Base-by-base conservation (phyloP, 2,797 vertebrate species). In the Myotis planiceps region DNA sequence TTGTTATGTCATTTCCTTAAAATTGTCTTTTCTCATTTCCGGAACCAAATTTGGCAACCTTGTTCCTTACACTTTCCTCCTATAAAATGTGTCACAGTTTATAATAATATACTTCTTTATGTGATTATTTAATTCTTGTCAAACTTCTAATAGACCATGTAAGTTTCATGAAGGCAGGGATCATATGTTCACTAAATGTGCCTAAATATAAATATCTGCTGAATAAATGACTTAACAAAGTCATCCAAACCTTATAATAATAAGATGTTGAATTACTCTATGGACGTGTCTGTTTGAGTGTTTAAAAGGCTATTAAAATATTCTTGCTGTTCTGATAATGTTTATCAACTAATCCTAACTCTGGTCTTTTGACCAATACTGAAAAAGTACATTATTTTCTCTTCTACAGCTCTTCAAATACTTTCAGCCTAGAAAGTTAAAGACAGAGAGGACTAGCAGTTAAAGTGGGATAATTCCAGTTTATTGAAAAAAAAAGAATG, bases 261-360 rank as follows among this genome's bases (percentile, higher is more conserved):
- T 27, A 9, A 84, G 0, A 1, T 68, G 25, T 16, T 65, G 32
- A 90, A 58, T 83, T 13, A 71, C 9, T 81, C 19, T 68, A n/a
- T 58, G 5, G 49, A 82, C 86, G 39, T 74, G 3, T 15, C 18
- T 89, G 5, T 74, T 63, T 76, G 68, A 91, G 14, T 74, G n/a
- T 60, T 60, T 76, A 39, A 85, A 91, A 85, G 71, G 80, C n/a
- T 53, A 75, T 88, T 58, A 88, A 92, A 88, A 93, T 72, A 71
- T 42, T 55, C 51, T 90, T 55, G 16, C 13, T 85, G 2, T 47
- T 84, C 15, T 88, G 47, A 49, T 51, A 75, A 75, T 7, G 27
- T 75, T 5, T 88, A 16, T 75, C 16, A 21, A 53, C 25, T 27
- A 27, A 85, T 78, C 9, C 9, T 72, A 85, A 51, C 80, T 92